Evolutionary conservation across 2,888 invertebrate genomes (phyloP), one percentile per base, ranked within the genome.

Genomic region (Proisotoma minuta): DNA sequence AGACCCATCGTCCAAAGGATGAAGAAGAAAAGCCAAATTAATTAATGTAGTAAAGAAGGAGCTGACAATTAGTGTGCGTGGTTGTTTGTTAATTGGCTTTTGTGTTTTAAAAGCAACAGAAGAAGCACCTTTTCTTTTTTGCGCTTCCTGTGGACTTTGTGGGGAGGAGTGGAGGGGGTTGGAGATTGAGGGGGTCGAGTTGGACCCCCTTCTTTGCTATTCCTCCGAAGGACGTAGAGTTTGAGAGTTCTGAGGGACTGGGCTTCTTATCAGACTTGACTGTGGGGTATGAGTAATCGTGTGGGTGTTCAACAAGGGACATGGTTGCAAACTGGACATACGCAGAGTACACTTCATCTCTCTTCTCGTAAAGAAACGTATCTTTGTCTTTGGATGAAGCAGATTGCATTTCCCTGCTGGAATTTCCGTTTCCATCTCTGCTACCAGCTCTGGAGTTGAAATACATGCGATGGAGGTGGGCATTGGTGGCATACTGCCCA

Each of bases 211-310:
- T 73, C 60, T 73, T 73, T 68, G 69, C 68, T 43, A 60, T 66
- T 48, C 66, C 66, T 68, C 68, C 62, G 57, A 68, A 53, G 26
- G 68, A 69, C 48, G 65, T 59, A 60, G 65, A 66, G 59, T 60
- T 69, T 60, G 70, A 70, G 56, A 70, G 62, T 57, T 63, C 63
- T 52, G 67, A 66, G 56, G 63, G 66, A 58, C 63, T 64, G 63
- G 66, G 63, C 67, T 67, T 70, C 22, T 64, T 57, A 54, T 69
- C 63, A 28, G 72, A 69, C 39, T 74, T 78, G 71, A 88, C 83
- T 67, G 84, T 82, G 0, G 92, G 91, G 79, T 94, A 93, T 74
- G 88, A 87, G 80, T 93, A 94, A 74, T 94, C 93, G 78, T 91
- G 91, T 50, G 87, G 75, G 62, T 74, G 74, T 40, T 72, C 72